Conservation (phyloP, 1,140 invertebrate species). For the Callitettix versicolor region DNA sequence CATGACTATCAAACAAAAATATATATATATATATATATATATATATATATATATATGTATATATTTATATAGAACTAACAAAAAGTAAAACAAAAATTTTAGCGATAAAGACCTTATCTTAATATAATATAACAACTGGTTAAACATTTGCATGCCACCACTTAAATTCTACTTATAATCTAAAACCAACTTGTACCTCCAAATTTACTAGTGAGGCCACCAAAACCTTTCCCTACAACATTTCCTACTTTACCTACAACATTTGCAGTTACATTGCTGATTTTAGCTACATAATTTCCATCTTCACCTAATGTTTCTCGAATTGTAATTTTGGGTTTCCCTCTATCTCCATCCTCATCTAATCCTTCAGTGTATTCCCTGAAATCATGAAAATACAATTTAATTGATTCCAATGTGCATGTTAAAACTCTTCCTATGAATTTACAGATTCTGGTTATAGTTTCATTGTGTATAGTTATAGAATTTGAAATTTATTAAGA, state of each 20-base stretch:
- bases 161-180: neutral
- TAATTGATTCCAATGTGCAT: neutral
- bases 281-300: slow-evolving; percentile 50
- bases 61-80: no score
- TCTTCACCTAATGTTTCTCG: slow-evolving; percentile 49
- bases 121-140: no score
- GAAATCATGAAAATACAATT: slow-evolving; percentile 9
- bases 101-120: no score
- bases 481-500: no score
- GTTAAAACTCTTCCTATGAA: no score
- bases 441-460: no score
- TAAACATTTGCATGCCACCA: no score
- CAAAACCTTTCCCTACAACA: slow-evolving; percentile 57
- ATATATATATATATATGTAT: no score
- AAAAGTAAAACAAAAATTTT: no score
- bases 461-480: no score
- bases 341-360: slow-evolving; percentile 48
- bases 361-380: slow-evolving; percentile 43
- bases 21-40: no score
- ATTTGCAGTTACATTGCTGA: slow-evolving; percentile 60
- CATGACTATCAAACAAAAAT: no score
- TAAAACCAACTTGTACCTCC: slow-evolving; percentile 27
- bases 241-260: slow-evolving; percentile 67
- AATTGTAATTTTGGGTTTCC: slow-evolving; percentile 50
- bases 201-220: slow-evolving; percentile 25